A percentile compares a stretch with the other conserved stretches of the same genome.
phyloP scores from a whole-genome alignment of 64 coral and sea anemone genomes.

The Hydrozoanthus tunicans region DNA sequence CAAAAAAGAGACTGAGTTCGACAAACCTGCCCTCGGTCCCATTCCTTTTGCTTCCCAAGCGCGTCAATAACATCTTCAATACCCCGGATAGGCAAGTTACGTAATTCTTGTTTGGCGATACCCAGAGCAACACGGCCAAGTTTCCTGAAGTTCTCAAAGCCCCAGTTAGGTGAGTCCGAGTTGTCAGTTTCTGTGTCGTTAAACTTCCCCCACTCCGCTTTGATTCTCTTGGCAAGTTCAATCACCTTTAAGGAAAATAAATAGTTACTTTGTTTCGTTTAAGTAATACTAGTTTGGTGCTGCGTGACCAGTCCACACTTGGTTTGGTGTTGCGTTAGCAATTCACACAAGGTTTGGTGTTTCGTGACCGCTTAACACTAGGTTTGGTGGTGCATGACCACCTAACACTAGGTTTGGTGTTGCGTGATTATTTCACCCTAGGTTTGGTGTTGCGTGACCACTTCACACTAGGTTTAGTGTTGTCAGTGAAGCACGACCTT shows the following conservation, averaged over 20 bases:
- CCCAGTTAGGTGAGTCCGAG: slow-evolving; percentile 82
- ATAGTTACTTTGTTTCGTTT: not conserved
- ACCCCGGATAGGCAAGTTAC: slow-evolving; percentile 87
- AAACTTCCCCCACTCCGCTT: slow-evolving; percentile 77
- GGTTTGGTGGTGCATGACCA: no score
- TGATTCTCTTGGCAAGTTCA: slow-evolving; percentile 71
- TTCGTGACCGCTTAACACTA: no score
- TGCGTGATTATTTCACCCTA: no score
- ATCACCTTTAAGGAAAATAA: slow-evolving; percentile 55
- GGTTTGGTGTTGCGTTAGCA: no score
- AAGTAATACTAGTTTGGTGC: no score
- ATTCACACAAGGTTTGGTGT: no score
- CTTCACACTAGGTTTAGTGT: no score
- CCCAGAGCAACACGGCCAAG: slow-evolving; percentile 90
- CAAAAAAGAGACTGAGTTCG: no score
- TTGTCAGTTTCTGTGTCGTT: slow-evolving; percentile 78
- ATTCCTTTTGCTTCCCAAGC: slow-evolving; percentile 82
- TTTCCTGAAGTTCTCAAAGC: slow-evolving; percentile 83
- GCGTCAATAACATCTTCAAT: slow-evolving; percentile 91
- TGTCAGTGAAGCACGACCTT: no score
- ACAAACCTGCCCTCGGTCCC: slow-evolving; percentile 92
- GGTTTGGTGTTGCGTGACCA: no score
- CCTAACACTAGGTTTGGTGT: no score
- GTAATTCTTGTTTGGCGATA: slow-evolving; percentile 88
- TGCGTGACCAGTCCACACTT: no score